phyloP scores from a whole-genome alignment of 2,888 invertebrate genomes.

The Pilophorus perplexus region DNA sequence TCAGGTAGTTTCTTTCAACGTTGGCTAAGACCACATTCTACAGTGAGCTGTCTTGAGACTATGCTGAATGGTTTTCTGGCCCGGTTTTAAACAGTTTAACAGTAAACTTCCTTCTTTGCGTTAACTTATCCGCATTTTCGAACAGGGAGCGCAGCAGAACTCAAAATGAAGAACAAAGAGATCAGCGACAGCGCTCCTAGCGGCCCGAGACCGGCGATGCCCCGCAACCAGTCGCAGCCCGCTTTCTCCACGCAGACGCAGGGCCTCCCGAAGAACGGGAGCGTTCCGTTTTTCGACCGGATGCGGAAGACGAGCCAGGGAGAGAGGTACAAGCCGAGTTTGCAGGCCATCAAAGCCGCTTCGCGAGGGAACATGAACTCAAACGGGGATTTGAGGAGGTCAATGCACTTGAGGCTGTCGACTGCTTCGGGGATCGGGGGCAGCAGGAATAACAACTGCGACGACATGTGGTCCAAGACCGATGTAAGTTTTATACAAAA shows the following conservation, averaged over 20 bases:
- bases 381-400: conserved; percentile 69
- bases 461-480: conserved; percentile 52
- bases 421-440: conserved; percentile 60
- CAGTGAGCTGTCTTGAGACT: no score
- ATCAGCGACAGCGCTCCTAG: conserved; percentile 46
- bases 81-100: no score
- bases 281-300: conserved; percentile 84
- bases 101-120: no score
- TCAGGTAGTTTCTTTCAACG: no score
- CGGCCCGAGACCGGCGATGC: conserved; percentile 50
- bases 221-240: conserved; percentile 83
- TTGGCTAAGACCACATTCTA: no score
- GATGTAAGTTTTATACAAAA: conserved; percentile 48
- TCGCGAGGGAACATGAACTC: conserved; percentile 73
- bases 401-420: conserved; percentile 58
- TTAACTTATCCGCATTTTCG: no score
- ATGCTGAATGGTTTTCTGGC: no score
- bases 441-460: conserved; percentile 58
- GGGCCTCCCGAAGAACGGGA: conserved; percentile 80
- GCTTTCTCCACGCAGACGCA: conserved; percentile 72
- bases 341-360: conserved; percentile 43
- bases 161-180: conserved; percentile 48
- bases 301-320: conserved; percentile 80
- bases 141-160: conserved; percentile 51
- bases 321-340: conserved; percentile 78